These are phyloP conservation scores for Eulemur rubriventer DNA, from an alignment of 2,797 vertebrate species.

Conservation along the genomic window DNA sequence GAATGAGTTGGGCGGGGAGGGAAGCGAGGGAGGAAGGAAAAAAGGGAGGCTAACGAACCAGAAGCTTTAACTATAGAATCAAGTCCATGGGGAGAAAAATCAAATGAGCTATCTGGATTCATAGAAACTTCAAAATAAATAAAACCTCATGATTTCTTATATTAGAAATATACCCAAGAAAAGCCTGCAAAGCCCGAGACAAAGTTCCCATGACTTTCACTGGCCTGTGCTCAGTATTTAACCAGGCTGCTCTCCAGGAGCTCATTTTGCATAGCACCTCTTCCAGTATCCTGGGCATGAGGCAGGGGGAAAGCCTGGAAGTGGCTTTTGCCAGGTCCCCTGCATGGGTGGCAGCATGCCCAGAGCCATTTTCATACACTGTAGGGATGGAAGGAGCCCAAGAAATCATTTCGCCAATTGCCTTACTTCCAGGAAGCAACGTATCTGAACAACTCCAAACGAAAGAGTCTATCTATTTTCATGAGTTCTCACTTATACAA, in stretches of 20 bases:
- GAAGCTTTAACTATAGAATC: background rate
- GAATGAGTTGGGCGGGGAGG: background rate
- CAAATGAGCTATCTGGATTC: background rate
- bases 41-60: background rate
- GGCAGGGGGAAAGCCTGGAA: background rate
- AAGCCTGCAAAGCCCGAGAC: background rate
- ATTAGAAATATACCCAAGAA: background rate
- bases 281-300: background rate
- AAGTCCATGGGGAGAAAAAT: background rate
- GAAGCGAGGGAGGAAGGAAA: background rate
- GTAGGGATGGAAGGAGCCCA: background rate
- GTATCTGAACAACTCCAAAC: background rate
- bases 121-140: constrained; percentile 18
- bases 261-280: background rate
- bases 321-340: background rate
- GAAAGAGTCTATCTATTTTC: background rate
- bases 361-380: background rate
- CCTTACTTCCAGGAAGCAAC: background rate
- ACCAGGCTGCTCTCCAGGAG: background rate
- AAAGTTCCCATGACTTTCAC: background rate
- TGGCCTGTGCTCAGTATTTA: background rate
- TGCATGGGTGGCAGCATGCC: background rate
- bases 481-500: background rate
- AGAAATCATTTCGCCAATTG: background rate
- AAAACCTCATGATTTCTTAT: background rate